phyloP scores from a whole-genome alignment of 2,797 vertebrate genomes.

The Gadopsis marmoratus region DNA sequence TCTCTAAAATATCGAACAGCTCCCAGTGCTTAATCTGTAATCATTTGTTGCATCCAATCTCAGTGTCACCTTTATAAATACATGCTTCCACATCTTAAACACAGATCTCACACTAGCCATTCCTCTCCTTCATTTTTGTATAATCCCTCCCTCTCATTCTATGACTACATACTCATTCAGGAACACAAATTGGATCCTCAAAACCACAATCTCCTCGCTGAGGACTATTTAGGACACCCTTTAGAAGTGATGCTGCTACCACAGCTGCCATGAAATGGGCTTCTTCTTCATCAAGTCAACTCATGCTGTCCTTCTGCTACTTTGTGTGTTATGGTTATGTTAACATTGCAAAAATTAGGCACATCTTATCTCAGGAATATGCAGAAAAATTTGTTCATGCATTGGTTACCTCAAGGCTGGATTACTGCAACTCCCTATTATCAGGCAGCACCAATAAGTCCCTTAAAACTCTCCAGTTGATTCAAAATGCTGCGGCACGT shows the following conservation, averaged over 20 bases:
- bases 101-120: conserved; percentile 12
- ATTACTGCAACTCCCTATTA: no score
- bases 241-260: conserved; percentile 28
- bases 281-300: conserved; percentile 38
- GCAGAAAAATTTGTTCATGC: no score
- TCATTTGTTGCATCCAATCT: conserved; percentile 18
- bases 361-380: no score
- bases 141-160: conserved; percentile 25
- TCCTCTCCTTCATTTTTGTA: background rate
- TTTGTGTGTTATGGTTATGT: conserved; percentile 19
- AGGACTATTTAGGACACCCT: conserved; percentile 60
- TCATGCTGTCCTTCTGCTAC: conserved; percentile 35
- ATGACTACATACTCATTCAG: conserved; percentile 29
- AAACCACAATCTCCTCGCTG: conserved; percentile 36
- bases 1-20: background rate
- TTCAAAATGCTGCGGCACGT: no score
- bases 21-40: conserved; percentile 14
- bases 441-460: no score
- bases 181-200: conserved; percentile 49
- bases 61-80: conserved; percentile 4
- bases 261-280: conserved; percentile 47
- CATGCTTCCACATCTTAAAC: conserved; percentile 12
- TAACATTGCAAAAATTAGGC: no score
- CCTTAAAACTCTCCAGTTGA: no score
- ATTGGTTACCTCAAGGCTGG: no score